Percentiles rank a stretch among this genome's conserved stretches.
These are phyloP conservation scores for Dendrolimus kikuchii DNA, from an alignment of 1,140 invertebrate genomes.

Conservation along the genomic window DNA sequence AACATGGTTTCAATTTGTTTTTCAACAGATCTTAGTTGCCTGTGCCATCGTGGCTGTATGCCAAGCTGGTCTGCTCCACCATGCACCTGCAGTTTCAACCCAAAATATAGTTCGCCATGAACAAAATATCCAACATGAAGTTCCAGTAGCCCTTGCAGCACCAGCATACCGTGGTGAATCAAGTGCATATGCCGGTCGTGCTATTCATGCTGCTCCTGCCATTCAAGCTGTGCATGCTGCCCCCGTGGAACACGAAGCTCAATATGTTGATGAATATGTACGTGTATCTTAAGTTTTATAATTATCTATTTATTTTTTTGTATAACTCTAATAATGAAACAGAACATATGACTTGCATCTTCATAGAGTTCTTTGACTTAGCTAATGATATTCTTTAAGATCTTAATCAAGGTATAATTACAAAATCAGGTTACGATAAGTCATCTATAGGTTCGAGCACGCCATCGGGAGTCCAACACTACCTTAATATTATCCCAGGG, in stretches of 20 bases:
- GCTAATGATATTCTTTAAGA: too few species aligned
- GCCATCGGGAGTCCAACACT: too few species aligned
- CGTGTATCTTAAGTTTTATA: constrained; percentile 13
- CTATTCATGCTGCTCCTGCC: constrained; percentile 12
- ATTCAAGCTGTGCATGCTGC: constrained; percentile 13
- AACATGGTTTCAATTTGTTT: too few species aligned
- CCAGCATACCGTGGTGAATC: constrained; percentile 22
- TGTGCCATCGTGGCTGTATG: constrained; percentile 51
- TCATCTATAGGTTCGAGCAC: too few species aligned
- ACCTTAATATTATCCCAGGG: too few species aligned
- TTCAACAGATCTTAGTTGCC: constrained; percentile 32
- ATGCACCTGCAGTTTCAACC: constrained; percentile 55
- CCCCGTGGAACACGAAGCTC: constrained; percentile 40
- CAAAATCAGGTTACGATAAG: too few species aligned
- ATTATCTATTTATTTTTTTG: constrained; percentile 5
- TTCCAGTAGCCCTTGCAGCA: constrained; percentile 17
- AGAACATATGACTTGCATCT: neutral
- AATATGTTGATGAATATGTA: constrained; percentile 62
- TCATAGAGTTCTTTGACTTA: too few species aligned
- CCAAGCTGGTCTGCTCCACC: constrained; percentile 60
- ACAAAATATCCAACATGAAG: constrained; percentile 42
- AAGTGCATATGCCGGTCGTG: constrained; percentile 8
- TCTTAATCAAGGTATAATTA: too few species aligned
- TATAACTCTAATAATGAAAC: neutral
- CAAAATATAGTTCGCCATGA: constrained; percentile 58